phyloP scores from a whole-genome alignment of 2,113 vertebrate genomes.

The Haemorhous mexicanus region DNA sequence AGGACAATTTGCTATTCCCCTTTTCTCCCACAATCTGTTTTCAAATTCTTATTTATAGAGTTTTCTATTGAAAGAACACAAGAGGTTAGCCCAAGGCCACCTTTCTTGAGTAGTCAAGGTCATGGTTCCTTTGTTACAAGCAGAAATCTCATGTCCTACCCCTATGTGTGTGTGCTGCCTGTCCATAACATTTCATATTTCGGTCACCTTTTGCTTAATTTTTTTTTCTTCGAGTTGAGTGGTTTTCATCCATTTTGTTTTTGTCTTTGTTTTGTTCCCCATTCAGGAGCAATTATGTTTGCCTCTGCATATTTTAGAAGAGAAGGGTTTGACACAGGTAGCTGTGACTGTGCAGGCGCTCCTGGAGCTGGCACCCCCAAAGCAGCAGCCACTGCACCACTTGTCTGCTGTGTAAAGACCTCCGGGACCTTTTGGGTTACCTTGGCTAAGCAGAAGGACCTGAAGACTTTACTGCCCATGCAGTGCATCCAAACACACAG shows the following conservation, averaged over 20 bases:
- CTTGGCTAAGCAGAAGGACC: constrained; percentile 62
- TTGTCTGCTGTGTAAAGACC: constrained; percentile 71
- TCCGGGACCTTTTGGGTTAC: constrained; percentile 18
- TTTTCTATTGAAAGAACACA: not conserved
- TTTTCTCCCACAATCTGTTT: not conserved
- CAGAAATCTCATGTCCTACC: not conserved
- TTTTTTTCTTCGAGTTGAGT: constrained; percentile 71
- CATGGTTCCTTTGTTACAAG: not conserved
- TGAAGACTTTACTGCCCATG: constrained; percentile 58
- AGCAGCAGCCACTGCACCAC: constrained; percentile 74
- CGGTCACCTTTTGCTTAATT: constrained; percentile 39
- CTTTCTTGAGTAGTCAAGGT: not conserved
- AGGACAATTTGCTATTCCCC: not conserved
- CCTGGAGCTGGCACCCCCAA: constrained; percentile 89
- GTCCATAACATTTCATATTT: constrained; percentile 44
- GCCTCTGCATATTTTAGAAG: constrained; percentile 98
- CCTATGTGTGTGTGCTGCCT: not conserved
- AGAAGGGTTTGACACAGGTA: constrained; percentile 92
- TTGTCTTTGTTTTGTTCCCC: constrained; percentile 71
- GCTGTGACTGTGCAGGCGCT: constrained; percentile 89
- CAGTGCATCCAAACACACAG: constrained; percentile 54
- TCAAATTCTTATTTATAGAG: not conserved
- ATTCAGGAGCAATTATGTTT: constrained; percentile 93
- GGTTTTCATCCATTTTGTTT: constrained; percentile 71
- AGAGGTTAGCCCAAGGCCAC: not conserved